phyloP scores from a whole-genome alignment of 2,113 vertebrate genomes.

The Setophaga petechia region DNA sequence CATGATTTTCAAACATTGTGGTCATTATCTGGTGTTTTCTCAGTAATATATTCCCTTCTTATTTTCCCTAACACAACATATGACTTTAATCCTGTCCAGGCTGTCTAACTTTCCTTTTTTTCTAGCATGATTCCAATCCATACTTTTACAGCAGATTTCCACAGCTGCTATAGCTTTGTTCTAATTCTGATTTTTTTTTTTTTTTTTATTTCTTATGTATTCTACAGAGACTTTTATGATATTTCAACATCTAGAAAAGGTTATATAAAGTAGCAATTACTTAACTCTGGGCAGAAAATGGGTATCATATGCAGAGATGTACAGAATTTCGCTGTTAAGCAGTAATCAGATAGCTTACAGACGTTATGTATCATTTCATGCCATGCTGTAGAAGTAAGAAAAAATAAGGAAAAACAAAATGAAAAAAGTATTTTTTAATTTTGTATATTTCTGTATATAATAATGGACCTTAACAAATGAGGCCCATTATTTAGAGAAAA shows the following conservation, averaged over 20 bases:
- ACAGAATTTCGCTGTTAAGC: not conserved
- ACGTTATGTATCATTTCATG: not conserved
- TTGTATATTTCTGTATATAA: not conserved
- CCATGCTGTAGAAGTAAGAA: fast-evolving
- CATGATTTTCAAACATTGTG: not conserved
- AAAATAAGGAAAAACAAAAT: not conserved
- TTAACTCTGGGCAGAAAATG: not conserved
- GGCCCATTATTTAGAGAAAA: not conserved
- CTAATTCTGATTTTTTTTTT: not conserved
- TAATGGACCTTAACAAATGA: not conserved
- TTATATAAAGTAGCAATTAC: not conserved
- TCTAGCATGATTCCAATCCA: fast-evolving
- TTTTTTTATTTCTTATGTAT: not conserved
- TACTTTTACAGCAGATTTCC: not conserved
- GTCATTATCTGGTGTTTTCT: not conserved
- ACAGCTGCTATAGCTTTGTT: not conserved
- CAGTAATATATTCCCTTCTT: not conserved
- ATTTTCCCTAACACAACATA: not conserved
- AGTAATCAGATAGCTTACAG: not conserved
- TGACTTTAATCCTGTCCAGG: not conserved
- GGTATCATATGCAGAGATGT: not conserved
- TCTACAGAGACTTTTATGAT: not conserved
- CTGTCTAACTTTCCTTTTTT: not conserved
- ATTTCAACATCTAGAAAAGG: not conserved
- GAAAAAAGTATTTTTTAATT: not conserved